A percentile compares a stretch with the other conserved stretches of the same genome.
These are phyloP conservation scores for Aphelocoma coerulescens DNA, from an alignment of 2,113 vertebrate species.

Conservation along the genomic window DNA sequence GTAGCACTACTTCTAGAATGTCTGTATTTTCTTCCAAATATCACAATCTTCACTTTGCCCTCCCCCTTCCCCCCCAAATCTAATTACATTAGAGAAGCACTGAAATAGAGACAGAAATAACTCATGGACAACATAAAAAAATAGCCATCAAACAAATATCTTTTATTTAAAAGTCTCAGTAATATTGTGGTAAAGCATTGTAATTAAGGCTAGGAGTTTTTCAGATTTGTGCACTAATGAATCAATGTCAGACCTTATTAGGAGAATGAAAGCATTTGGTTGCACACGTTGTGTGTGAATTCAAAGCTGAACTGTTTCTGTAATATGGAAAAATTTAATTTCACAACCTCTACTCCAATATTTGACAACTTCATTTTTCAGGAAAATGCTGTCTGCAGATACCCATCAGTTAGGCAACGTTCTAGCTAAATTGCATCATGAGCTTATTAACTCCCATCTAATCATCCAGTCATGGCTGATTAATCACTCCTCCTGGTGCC, in stretches of 20 bases:
- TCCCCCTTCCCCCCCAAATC: fast-evolving
- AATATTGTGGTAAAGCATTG: neutral
- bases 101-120: neutral
- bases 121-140: neutral
- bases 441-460: slow-evolving; percentile 52
- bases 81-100: neutral
- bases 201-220: neutral
- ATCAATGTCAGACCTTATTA: neutral
- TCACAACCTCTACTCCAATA: neutral
- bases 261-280: neutral
- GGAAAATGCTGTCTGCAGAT: neutral
- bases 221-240: neutral
- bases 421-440: slow-evolving; percentile 31
- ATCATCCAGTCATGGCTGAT: slow-evolving; percentile 46
- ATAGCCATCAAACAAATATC: neutral
- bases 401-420: neutral
- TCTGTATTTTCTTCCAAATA: neutral
- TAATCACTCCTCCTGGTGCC: slow-evolving; percentile 34
- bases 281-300: neutral
- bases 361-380: slow-evolving; percentile 51
- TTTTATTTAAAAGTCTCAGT: neutral
- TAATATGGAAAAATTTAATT: neutral
- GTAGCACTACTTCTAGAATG: neutral
- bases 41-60: too few species aligned
- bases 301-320: neutral